Base-by-base conservation (phyloP, 2,888 invertebrate genomes). In the Drosophila birchii region DNA sequence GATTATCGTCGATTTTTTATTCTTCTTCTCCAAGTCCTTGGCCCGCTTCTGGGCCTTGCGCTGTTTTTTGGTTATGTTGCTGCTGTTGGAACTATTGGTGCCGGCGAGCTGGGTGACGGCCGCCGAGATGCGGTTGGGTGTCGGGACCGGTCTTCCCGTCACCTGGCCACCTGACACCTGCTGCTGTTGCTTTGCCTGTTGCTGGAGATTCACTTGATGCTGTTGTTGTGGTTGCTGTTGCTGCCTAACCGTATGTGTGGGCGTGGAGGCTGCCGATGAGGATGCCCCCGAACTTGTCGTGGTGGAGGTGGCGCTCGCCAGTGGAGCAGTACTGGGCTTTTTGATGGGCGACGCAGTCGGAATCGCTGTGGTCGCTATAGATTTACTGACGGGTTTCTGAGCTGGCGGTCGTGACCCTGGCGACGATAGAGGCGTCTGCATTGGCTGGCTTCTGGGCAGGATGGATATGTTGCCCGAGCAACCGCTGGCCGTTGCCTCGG, bases 21-120 rank as follows among this genome's bases (percentile, higher is more conserved):
- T 92, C 58, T 90, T 91, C 61, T 90, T 90, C 29, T 86, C 88
- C 39, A 79, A 82, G 29, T 91, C 91, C 63, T 89, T 91, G 41
- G 67, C 57, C 32, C 90, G 86, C 60, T 91, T 91, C 14, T 69
- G 72, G 16, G 67, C 79, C 59, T 89, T 91, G 36, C 85, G 81
- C 47, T 75, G 85, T 59, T 89, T 90, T 18, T 78, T 77, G 68
- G 56, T 51, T n/a, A 29, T 75, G 43, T 29, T 58, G 47, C 34
- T 57, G 58, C 55, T 76, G 34, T 59, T 67, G 47, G 26, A 62
- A 34, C 49, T 71, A 20, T n/a, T 57, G 43, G 41, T 38, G 38
- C 75, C 75, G 16, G 76, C 64, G 5, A 76, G 51, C 39, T 53
- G 54, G 34, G 53, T 47, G 18, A 67, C 58, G 16, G 80, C 63